Percentiles rank a stretch among this genome's conserved stretches.
These are phyloP conservation scores for Gallinago nigripennis DNA, from an alignment of 2,797 vertebrate genomes.

Conservation along the genomic window DNA sequence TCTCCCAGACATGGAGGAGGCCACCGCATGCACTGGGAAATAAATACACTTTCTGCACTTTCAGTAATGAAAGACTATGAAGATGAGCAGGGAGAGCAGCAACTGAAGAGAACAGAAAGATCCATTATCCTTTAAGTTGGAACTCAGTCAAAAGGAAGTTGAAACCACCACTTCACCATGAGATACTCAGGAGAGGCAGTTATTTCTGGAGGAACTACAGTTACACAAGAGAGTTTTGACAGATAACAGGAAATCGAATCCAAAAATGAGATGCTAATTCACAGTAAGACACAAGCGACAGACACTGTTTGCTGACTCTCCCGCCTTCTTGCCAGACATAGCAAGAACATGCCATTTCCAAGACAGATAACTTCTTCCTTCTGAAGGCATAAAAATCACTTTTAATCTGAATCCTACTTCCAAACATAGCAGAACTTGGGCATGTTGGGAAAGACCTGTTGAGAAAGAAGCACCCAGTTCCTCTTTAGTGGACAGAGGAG, in stretches of 20 bases:
- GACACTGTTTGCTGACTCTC: conserved; percentile 19
- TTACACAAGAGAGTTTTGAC: conserved; percentile 57
- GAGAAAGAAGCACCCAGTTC: background rate
- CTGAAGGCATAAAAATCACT: background rate
- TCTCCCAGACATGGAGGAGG: background rate
- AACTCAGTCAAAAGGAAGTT: conserved; percentile 45
- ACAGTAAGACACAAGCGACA: conserved; percentile 7
- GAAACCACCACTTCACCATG: conserved; percentile 38
- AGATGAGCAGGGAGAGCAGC: conserved; percentile 16
- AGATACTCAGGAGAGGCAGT: conserved; percentile 23
- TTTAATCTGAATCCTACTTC: background rate
- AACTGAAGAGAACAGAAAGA: conserved; percentile 42
- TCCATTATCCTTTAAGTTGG: conserved; percentile 38
- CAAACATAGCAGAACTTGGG: background rate
- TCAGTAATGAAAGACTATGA: conserved; percentile 24
- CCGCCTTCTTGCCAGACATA: conserved; percentile 10
- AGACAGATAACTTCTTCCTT: background rate
- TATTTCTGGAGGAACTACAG: conserved; percentile 62
- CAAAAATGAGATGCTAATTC: conserved; percentile 60
- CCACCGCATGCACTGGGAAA: background rate
- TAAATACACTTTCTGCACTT: background rate
- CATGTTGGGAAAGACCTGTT: background rate
- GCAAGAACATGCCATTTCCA: conserved; percentile 22
- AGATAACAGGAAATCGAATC: conserved; percentile 52
- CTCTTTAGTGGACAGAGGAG: background rate